Evolutionary conservation across 2,797 vertebrate species (phyloP), one percentile per base, ranked within the genome.

Genomic region (Ptychadena robeensis): DNA sequence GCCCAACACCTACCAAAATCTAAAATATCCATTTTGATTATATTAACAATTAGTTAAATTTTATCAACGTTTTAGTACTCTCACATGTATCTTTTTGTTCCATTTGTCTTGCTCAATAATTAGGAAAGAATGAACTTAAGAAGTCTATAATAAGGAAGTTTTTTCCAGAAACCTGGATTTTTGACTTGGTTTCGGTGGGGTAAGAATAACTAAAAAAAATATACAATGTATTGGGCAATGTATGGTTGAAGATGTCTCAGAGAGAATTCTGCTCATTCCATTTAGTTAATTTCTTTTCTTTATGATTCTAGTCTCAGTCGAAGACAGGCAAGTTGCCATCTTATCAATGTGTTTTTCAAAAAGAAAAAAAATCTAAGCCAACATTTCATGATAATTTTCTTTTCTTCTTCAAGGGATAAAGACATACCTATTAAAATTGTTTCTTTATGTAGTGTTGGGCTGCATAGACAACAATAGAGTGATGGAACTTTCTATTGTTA

Each of bases 131-230:
- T n/a, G 44, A 0, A 0, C 0, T 0, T 37, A 30, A 81, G 3
- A 70, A 85, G 40, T 31, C 65, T 0, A 22, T 48, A 31, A 35
- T 44, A 44, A 79, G 87, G 12, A 66, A 0, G 0, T 77, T 82
- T 9, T 86, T 85, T 72, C 4, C 86, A 68, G 85, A 83, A 61
- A 85, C 82, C 0, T 89, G 90, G 90, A 59, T 91, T 28, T 91
- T 86, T 87, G 82, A 91, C 11, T 73, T 91, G 76, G 76, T 91
- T 4, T 83, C 86, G 1, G 86, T 89, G 66, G 85, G 90, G 88
- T 90, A 80, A 88, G 90, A 32, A 31, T 10, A 0, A 30, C 22
- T 25, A 53, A 53, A 22, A 5, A 53, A 53, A 53, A 53, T 22
- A 53, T 53, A 18, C 8, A 7, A 53, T n/a, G 3, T 4, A 22